These are phyloP conservation scores for Brachypterus glaber DNA, from an alignment of 2,888 invertebrate genomes.

Conservation along the genomic window DNA sequence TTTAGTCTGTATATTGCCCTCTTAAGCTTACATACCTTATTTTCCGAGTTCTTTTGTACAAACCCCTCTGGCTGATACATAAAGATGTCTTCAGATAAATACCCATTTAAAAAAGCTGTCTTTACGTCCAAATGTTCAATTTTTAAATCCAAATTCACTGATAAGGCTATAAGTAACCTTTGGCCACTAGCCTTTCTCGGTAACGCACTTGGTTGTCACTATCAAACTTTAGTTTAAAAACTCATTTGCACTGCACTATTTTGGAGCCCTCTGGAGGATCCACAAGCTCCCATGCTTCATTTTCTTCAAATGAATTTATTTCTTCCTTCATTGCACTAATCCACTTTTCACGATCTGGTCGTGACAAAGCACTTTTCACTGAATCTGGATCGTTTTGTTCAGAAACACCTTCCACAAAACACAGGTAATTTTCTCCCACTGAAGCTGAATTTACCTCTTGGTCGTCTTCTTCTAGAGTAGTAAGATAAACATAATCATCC, in stretches of 20 bases:
- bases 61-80: constrained; percentile 17
- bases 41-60: not conserved
- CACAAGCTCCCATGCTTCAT: constrained; percentile 16
- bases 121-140: constrained; percentile 17
- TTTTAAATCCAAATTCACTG: constrained; percentile 14
- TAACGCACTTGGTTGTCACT: constrained; percentile 19
- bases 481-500: not conserved
- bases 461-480: not conserved
- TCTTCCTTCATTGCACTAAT: constrained; percentile 21
- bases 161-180: constrained; percentile 12
- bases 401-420: no score
- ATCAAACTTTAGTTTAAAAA: constrained; percentile 21
- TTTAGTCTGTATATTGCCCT: constrained; percentile 7
- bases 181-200: constrained; percentile 15
- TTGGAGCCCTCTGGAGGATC: constrained; percentile 12
- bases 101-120: constrained; percentile 19
- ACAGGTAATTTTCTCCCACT: no score
- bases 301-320: constrained; percentile 6
- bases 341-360: constrained; percentile 17
- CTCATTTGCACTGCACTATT: constrained; percentile 24
- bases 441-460: no score
- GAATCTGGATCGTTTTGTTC: no score
- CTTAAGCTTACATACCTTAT: constrained; percentile 7
- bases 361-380: constrained; percentile 13
- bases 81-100: constrained; percentile 14